Evolutionary conservation across 2,888 invertebrate genomes (phyloP).

Genomic region (Acrobasis consociella): DNA sequence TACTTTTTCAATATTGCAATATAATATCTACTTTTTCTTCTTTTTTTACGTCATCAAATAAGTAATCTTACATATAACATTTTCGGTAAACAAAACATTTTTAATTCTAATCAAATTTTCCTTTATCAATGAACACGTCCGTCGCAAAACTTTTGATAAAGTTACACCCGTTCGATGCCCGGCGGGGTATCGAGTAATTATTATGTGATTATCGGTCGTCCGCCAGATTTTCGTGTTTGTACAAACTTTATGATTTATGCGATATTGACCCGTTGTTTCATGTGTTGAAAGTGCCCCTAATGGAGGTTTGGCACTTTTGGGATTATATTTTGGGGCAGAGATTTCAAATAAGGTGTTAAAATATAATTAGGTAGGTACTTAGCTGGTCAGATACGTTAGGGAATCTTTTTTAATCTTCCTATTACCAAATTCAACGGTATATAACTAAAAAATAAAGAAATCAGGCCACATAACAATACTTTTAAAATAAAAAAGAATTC

Average conservation of each 20-base stretch:
- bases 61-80: no score
- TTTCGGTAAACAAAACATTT: not conserved
- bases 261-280: conserved; percentile 56
- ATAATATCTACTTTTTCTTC: no score
- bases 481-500: not conserved
- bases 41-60: no score
- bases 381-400: not conserved
- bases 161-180: conserved; percentile 30
- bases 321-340: conserved; percentile 16
- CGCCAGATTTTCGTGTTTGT: conserved; percentile 62
- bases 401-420: not conserved
- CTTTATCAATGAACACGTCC: conserved; percentile 1
- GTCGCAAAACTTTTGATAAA: conserved; percentile 22
- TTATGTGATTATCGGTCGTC: conserved; percentile 70
- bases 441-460: not conserved
- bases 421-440: not conserved
- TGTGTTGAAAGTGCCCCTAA: conserved; percentile 41
- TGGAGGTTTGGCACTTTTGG: conserved; percentile 35
- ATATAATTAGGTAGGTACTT: conserved; percentile 1
- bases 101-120: not conserved
- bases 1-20: no score
- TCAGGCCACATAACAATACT: not conserved
- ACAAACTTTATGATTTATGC: conserved; percentile 77
- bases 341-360: conserved; percentile 21
- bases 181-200: conserved; percentile 63